Base-by-base conservation (phyloP, 2,113 vertebrate species). In the Equus przewalskii region DNA sequence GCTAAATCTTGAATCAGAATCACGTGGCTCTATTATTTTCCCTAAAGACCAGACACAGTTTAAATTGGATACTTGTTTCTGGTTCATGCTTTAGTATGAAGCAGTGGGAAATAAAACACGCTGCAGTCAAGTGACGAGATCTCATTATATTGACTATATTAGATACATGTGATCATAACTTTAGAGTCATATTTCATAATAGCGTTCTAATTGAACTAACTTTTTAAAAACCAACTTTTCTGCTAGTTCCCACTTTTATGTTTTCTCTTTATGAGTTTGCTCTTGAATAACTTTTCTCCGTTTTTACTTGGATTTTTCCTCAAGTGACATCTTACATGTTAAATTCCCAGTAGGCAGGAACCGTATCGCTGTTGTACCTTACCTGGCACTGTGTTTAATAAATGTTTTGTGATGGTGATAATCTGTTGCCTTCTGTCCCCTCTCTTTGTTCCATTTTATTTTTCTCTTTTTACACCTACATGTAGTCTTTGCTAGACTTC, bases 1-100 rank as follows among this genome's bases (percentile, higher is more conserved):
- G n/a, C 70, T 96, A 93, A 95, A 58, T 86, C 60, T 72, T 92
- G 80, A 97, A 51, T 89, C 36, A 88, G 64, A 92, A 92, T 94
- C 58, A 70, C 36, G 11, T 79, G 67, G 5, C 56, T 56, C 22
- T 83, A 54, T 60, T 86, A 75, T 54, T 90, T 84, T 89, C n/a
- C 11, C 24, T 83, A n/a, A 96, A 75, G 58, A 79, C 7, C 19
- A 87, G 51, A 36, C 28, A 80, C 21, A 86, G 8, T 73, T 96
- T 93, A 83, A 89, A 94, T 79, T 91, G 79, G 36, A 70, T 95
- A 12, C 8, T 73, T 81, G 22, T 76, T 85, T 91, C 70, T 93
- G n/a, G 21, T 76, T 72, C 75, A 19, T 78, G 30, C 28, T 91
- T 96, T 58, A 87, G 36, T 70, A 60, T 87, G 70, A 83, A 90